Percentiles rank a stretch among this genome's conserved stretches.
These are phyloP conservation scores for Macrobrachium rosenbergii DNA, from an alignment of 1,140 invertebrate genomes.

Conservation along the genomic window DNA sequence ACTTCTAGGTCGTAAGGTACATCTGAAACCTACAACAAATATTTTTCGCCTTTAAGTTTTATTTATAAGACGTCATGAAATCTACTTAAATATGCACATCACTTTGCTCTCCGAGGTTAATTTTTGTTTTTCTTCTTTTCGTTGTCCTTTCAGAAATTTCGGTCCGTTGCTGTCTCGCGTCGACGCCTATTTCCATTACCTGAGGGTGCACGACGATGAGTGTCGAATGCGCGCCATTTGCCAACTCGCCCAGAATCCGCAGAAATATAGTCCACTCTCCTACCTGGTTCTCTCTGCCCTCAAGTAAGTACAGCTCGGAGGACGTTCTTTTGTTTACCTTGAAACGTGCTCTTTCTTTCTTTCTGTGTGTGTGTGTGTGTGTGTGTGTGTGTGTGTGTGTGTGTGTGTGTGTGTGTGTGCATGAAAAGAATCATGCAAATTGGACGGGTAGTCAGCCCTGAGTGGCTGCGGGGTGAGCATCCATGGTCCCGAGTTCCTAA, in stretches of 20 bases:
- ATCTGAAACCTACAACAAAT: no score
- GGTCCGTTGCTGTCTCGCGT: conserved; percentile 50
- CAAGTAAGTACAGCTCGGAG: conserved; percentile 29
- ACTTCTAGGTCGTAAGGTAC: no score
- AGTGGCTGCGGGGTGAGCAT: background rate
- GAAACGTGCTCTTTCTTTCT: background rate
- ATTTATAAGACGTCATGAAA: no score
- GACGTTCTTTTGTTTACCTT: background rate
- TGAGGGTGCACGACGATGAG: conserved; percentile 40
- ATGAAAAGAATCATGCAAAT: no score
- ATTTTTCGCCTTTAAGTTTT: no score
- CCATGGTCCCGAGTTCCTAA: background rate
- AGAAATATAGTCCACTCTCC: conserved; percentile 36
- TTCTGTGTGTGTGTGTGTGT: no score
- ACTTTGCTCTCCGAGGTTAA: no score
- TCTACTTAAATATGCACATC: background rate
- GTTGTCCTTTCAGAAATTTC: background rate
- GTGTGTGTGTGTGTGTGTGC: no score
- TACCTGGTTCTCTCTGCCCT: conserved; percentile 47
- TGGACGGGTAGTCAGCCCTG: background rate
- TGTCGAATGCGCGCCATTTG: conserved; percentile 52
- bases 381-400: no score
- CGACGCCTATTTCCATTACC: conserved; percentile 58
- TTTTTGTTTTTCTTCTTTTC: background rate
- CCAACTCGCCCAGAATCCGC: conserved; percentile 43